Evolutionary conservation across 2,113 vertebrate genomes (phyloP).

Genomic region (Leucopsar rothschildi): DNA sequence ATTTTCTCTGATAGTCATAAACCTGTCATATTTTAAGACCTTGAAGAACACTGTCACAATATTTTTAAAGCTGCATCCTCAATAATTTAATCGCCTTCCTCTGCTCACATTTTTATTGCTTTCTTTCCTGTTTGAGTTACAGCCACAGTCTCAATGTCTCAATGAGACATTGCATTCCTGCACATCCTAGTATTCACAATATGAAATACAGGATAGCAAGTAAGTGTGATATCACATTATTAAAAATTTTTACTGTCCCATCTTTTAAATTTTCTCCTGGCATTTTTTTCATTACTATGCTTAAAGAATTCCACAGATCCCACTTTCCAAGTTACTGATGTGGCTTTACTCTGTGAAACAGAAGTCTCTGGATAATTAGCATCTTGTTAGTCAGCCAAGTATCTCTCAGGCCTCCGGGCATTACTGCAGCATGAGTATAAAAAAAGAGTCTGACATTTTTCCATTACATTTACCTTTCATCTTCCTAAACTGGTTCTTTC

Average conservation of each 20-base stretch:
- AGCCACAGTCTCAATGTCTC: not conserved
- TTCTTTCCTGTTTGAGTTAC: not conserved
- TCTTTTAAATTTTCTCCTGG: not conserved
- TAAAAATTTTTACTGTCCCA: not conserved
- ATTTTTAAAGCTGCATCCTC: not conserved
- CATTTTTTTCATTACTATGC: not conserved
- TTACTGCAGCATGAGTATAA: not conserved
- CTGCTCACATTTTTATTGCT: not conserved
- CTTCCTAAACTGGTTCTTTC: not conserved
- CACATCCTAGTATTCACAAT: not conserved
- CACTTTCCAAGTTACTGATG: not conserved
- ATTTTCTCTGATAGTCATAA: not conserved
- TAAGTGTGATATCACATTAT: not conserved
- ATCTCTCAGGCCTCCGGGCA: slow-evolving; percentile 12
- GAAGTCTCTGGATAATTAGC: slow-evolving; percentile 17
- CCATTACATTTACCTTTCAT: not conserved
- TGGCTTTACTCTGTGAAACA: not conserved
- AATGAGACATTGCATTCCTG: not conserved
- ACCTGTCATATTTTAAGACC: not conserved
- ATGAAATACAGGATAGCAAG: not conserved
- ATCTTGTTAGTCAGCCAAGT: slow-evolving; percentile 37
- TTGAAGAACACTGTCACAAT: not conserved
- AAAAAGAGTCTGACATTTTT: not conserved
- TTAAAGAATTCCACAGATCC: not conserved
- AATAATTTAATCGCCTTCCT: not conserved